Evolutionary conservation across 1,140 invertebrate genomes (phyloP).

Genomic region (Leptopilina boulardi): DNA sequence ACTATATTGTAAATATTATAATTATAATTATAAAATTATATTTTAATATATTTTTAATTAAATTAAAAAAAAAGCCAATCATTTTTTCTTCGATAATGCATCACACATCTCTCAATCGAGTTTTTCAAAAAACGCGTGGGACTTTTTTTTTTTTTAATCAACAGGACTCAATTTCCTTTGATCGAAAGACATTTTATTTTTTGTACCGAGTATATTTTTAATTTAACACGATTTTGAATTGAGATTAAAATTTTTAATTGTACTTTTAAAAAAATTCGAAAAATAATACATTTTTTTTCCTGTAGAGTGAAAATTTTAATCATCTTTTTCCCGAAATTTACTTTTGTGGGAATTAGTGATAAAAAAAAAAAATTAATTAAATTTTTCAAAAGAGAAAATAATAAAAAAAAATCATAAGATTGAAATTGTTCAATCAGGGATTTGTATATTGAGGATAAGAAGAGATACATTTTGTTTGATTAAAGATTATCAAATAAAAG

Average conservation of each 20-base stretch:
- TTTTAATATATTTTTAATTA: too few species aligned
- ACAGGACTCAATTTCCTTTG: not conserved
- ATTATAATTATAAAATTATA: too few species aligned
- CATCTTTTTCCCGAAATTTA: not conserved
- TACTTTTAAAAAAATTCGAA: not conserved
- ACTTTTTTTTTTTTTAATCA: constrained; percentile 6
- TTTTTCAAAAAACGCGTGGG: constrained; percentile 22
- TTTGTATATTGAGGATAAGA: not conserved
- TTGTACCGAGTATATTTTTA: not conserved
- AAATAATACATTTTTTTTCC: not conserved
- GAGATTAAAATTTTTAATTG: not conserved
- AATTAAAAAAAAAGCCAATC: too few species aligned
- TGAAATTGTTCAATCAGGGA: not conserved
- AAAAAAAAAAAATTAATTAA: not conserved
- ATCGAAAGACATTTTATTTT: not conserved
- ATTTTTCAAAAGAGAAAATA: not conserved
- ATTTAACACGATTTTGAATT: constrained; percentile 38
- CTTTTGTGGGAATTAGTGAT: too few species aligned
- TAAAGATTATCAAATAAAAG: not conserved
- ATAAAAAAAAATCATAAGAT: not conserved
- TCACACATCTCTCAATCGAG: constrained; percentile 12
- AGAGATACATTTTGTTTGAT: not conserved
- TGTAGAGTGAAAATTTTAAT: not conserved
- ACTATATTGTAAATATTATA: too few species aligned
- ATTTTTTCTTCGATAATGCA: too few species aligned